Percentiles rank a stretch among this genome's conserved stretches.
Evolutionary conservation across 1,140 invertebrate genomes (phyloP).

Genomic region (Oedothorax gibbosus): DNA sequence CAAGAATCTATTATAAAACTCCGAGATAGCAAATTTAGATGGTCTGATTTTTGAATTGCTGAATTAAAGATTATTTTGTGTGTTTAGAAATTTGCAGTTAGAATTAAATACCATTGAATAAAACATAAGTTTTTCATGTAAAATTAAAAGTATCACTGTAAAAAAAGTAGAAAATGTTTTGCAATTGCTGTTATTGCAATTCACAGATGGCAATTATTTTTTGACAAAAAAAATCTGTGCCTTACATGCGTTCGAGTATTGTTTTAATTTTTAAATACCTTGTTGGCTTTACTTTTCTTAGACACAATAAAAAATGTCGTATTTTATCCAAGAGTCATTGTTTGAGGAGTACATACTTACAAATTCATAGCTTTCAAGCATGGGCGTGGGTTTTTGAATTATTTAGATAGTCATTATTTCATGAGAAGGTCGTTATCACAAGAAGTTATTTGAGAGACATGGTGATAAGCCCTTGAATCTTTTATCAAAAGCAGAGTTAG

Average conservation of each 20-base stretch:
- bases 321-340: too few species aligned
- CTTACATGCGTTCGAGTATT: too few species aligned
- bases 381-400: conserved; percentile 36
- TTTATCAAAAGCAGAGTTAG: conserved; percentile 29
- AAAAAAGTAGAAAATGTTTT: too few species aligned
- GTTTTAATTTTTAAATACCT: too few species aligned
- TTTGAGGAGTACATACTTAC: neutral
- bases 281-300: too few species aligned
- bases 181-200: too few species aligned
- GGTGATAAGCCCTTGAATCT: conserved; percentile 55
- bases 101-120: neutral
- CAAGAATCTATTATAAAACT: conserved; percentile 49
- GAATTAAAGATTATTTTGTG: conserved; percentile 41
- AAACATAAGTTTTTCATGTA: too few species aligned
- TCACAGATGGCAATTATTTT: too few species aligned
- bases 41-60: conserved; percentile 24
- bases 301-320: too few species aligned
- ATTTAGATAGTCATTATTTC: conserved; percentile 52
- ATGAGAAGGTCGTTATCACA: conserved; percentile 18
- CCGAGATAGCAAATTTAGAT: neutral
- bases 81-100: conserved; percentile 52
- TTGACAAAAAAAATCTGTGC: too few species aligned
- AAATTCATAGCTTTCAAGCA: neutral
- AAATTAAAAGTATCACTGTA: too few species aligned
- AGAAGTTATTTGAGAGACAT: conserved; percentile 25